Base-by-base conservation (phyloP, 2,113 vertebrate genomes). In the Thunnus thynnus region DNA sequence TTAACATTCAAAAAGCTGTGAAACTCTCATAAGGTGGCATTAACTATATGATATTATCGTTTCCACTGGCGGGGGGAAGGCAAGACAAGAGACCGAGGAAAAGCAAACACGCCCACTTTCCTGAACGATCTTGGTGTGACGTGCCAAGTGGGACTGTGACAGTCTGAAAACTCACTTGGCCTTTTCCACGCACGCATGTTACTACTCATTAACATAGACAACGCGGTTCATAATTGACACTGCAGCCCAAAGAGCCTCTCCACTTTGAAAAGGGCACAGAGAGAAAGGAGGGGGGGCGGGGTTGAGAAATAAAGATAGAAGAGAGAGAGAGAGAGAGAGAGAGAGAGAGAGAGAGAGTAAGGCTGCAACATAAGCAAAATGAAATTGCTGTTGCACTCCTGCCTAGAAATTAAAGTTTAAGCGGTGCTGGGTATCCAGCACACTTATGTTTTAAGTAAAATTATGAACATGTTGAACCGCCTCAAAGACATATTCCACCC, bases 121-220 rank as follows among this genome's bases (percentile, higher is more conserved):
- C 80, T 67, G 72, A 78, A 72, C 5, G 22, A 50, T 85, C 80
- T 57, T 61, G 71, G 83, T 41, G 74, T 78, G 86, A 88, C 60
- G 66, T 36, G 78, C 80, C 74, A 17, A 86, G 76, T 80, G 80
- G 87, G 71, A 75, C 76, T 57, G 82, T 77, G 81, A 88, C 89
- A 82, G 80, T 78, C 72, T 72, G 82, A 84, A 86, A 90, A 89
- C 83, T 89, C 90, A 83, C 77, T 87, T 93, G 92, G 90, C 92
- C 92, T 94, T 93, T 94, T 89, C 86, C 85, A 83, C 74, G 55
- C 65, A 67, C 13, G 76, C 89, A 76, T 89, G 91, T 90, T 92
- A 90, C 87, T 74, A 78, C 82, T 91, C 86, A 94, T 95, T 93
- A 93, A 84, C 93, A 95, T 93, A 90, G 85, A 84, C 91, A 93